Conservation (phyloP, 1,140 invertebrate genomes). For the Marisa cornuarietis region DNA sequence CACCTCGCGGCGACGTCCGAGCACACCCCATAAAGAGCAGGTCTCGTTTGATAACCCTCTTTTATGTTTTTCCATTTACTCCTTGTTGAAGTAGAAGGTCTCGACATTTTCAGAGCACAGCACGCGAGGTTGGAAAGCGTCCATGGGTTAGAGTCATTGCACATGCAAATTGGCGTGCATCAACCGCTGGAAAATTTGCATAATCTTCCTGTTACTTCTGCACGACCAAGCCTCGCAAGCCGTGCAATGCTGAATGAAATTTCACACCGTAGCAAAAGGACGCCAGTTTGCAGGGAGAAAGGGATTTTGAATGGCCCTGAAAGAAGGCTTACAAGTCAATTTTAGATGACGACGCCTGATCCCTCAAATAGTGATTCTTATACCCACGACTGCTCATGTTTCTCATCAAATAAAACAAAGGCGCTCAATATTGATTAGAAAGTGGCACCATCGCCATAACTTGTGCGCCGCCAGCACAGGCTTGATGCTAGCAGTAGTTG, state of each 20-base stretch:
- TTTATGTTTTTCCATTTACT: slow-evolving; percentile 12
- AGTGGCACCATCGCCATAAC: no score
- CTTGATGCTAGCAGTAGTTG: no score
- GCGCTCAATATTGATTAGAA: no score
- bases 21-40: slow-evolving; percentile 5
- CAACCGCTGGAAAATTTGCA: slow-evolving; percentile 1
- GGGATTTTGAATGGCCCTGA: background rate
- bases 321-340: background rate
- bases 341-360: no score
- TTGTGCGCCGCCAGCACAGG: no score
- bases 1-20: slow-evolving; percentile 11
- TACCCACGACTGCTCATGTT: no score
- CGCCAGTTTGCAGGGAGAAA: background rate
- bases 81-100: slow-evolving; percentile 1
- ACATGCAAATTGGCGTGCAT: slow-evolving; percentile 21
- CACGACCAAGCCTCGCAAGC: background rate
- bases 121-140: no score
- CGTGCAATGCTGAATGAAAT: background rate
- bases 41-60: slow-evolving; percentile 3
- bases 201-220: slow-evolving; percentile 22
- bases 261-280: background rate
- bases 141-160: background rate
- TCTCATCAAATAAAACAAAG: no score
- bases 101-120: no score
- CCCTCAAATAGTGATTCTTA: no score